Base-by-base conservation (phyloP, 2,888 invertebrate genomes). In the Aquatica leii region DNA sequence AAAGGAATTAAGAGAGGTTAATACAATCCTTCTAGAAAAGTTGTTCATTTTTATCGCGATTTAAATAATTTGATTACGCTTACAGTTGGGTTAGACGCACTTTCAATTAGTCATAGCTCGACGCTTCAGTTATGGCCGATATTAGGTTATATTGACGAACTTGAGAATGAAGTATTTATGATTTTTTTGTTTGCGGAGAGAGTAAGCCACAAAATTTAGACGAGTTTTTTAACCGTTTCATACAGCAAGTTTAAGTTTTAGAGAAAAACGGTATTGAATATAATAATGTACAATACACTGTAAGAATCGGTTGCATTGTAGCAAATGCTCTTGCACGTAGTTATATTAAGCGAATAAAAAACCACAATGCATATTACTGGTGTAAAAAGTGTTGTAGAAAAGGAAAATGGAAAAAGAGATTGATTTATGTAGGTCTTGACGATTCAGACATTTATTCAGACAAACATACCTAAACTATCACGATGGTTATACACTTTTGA, bases 241-340 rank as follows among this genome's bases (percentile, higher is more conserved):
- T 37, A 37, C 37, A 37, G 37, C n/a, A 37, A 37, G 37, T 37
- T 5, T 12, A 37, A 3, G 37, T 37, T 2, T 37, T 37, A 9
- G 37, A 37, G 37, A 37, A 37, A 12, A 37, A 37, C 12, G 37
- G 37, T 9, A 37, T 37, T 8, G n/a, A 37, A 37, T 37, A 37
- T n/a, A 37, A 37, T 37, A 37, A 37, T 37, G 11, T 37, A 37
- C 37, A 37, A 9, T 37, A 37, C 37, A 37, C 5, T 37, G 37
- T 37, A 37, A 37, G 37, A 37, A 37, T 37, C 37, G 37, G 37
- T 37, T 37, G 37, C 37, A 37, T 37, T 37, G 37, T 37, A 37
- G 37, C 37, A 37, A 12, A 37, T 37, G 37, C n/a, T 37, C 37
- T 12, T 37, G 37, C 5, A 37, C 37, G 37, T 37, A 37, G 37